Evolutionary conservation across 2,888 invertebrate species (phyloP).

Genomic region (Pammene fasciana): DNA sequence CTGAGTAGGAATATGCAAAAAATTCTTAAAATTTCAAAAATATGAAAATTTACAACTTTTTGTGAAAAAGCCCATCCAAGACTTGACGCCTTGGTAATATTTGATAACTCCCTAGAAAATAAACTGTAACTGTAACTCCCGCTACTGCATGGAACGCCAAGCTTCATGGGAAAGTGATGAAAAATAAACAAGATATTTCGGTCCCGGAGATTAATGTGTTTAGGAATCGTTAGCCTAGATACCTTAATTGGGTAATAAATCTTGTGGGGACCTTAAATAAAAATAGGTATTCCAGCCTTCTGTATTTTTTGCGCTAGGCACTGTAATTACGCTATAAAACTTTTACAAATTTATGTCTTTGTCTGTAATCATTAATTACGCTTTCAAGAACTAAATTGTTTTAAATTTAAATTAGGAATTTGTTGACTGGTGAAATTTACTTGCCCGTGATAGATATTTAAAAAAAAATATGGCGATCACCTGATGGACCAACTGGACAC

Average conservation of each 20-base stretch:
- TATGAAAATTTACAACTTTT: too few species aligned
- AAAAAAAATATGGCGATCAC: too few species aligned
- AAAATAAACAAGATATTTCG: conserved; percentile 7
- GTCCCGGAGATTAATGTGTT: conserved; percentile 14
- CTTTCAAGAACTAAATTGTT: not conserved
- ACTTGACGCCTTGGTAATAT: too few species aligned
- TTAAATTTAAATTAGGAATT: not conserved
- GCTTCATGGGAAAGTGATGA: not conserved
- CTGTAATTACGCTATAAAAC: not conserved
- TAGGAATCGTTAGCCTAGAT: too few species aligned
- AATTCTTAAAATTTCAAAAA: too few species aligned
- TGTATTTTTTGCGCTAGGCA: not conserved
- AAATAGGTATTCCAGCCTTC: not conserved
- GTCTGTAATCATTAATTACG: not conserved
- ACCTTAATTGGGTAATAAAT: conserved; percentile 23
- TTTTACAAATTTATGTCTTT: not conserved
- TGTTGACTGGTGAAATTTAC: too few species aligned
- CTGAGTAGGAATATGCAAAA: too few species aligned
- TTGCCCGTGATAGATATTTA: too few species aligned
- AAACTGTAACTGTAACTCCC: not conserved
- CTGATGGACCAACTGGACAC: too few species aligned
- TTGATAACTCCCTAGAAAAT: too few species aligned
- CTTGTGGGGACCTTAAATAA: conserved; percentile 11
- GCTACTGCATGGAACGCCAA: too few species aligned
- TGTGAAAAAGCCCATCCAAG: too few species aligned